Conservation (phyloP, 2,113 vertebrate genomes). For the Silurus glanis region DNA sequence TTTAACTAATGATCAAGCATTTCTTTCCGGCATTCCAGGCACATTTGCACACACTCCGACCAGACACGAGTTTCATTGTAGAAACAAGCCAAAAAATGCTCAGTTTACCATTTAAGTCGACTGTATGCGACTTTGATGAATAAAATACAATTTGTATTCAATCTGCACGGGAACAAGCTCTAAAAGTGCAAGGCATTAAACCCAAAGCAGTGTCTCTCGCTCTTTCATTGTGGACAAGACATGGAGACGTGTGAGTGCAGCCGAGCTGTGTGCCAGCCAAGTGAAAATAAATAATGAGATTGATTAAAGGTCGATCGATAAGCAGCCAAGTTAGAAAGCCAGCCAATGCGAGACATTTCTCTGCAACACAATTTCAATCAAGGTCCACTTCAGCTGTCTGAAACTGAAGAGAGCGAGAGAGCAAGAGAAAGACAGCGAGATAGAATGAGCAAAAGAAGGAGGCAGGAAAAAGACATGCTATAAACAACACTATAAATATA, state of each 20-base stretch:
- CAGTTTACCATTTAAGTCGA: neutral
- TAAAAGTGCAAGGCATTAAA: neutral
- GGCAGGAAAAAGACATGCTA: neutral
- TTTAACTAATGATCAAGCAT: neutral
- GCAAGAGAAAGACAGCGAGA: neutral
- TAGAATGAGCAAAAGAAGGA: neutral
- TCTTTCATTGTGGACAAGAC: neutral
- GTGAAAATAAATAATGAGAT: slow-evolving; percentile 63
- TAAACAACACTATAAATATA: neutral
- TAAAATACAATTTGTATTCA: neutral
- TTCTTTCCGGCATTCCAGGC: neutral
- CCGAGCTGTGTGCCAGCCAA: neutral
- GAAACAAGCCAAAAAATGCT: neutral
- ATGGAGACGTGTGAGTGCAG: neutral
- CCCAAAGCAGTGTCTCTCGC: neutral
- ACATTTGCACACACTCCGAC: neutral
- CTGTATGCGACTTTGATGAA: neutral
- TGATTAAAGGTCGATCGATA: slow-evolving; percentile 54
- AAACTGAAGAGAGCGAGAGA: slow-evolving; percentile 16
- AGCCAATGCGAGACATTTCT: slow-evolving; percentile 46
- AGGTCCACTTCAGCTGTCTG: slow-evolving; percentile 35
- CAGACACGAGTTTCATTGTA: neutral
- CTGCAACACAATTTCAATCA: slow-evolving; percentile 43
- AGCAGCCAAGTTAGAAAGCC: slow-evolving; percentile 55
- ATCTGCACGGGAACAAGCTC: neutral